Evolutionary conservation across 1,140 invertebrate genomes (phyloP).

Genomic region (Telenomus remus): DNA sequence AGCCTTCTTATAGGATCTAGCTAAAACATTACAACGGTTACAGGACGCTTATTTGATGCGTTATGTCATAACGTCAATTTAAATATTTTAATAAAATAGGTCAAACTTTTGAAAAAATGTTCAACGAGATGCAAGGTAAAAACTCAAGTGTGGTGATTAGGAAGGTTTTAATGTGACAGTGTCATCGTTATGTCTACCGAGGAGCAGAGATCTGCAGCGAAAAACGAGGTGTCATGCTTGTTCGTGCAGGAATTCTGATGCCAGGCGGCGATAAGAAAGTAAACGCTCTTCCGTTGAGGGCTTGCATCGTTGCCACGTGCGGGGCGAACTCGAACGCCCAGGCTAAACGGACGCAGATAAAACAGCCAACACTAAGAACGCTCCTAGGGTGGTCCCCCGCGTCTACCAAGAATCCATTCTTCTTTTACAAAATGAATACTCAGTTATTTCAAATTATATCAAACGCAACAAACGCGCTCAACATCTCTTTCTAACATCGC

Average conservation of each 20-base stretch:
- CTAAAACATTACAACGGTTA: no score
- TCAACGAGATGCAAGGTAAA: no score
- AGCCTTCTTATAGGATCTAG: no score
- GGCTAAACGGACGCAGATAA: slow-evolving; percentile 29
- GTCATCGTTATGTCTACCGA: slow-evolving; percentile 33
- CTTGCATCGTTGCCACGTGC: slow-evolving; percentile 43
- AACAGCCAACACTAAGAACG: slow-evolving; percentile 7
- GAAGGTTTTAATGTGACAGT: slow-evolving; percentile 10
- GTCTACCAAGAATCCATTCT: slow-evolving; percentile 39
- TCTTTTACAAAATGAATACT: slow-evolving; percentile 3
- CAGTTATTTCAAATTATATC: slow-evolving; percentile 10
- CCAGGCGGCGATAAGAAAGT: slow-evolving; percentile 48
- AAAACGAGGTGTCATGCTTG: slow-evolving; percentile 35
- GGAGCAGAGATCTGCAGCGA: slow-evolving; percentile 7
- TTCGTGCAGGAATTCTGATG: slow-evolving; percentile 49
- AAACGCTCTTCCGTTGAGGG: slow-evolving; percentile 48
- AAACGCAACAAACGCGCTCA: no score
- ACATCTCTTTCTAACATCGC: no score
- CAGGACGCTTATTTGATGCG: no score
- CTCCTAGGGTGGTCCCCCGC: slow-evolving; percentile 33
- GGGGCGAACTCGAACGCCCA: slow-evolving; percentile 24
- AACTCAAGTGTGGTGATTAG: not conserved
- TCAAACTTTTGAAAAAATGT: no score
- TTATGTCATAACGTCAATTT: no score
- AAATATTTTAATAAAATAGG: no score